Conservation (phyloP, 2,113 vertebrate species). For the Ciconia boyciana region DNA sequence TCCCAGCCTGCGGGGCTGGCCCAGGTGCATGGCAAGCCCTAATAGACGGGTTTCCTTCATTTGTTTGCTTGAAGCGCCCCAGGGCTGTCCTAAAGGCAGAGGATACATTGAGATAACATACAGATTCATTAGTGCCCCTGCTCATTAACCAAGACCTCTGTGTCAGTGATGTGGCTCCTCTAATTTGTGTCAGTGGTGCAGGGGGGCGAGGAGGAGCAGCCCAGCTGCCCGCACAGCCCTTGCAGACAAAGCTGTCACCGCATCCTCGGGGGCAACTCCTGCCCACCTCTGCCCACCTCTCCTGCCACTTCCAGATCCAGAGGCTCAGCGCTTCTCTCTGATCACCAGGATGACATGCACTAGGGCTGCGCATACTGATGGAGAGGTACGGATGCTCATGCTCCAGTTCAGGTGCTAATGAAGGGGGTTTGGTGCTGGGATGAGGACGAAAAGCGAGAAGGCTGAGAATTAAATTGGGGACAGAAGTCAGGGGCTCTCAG, state of each 20-base stretch:
- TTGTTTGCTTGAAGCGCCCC: not conserved
- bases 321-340: not conserved
- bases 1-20: not conserved
- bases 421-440: not conserved
- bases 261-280: not conserved
- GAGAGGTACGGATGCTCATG: not conserved
- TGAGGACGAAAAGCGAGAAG: not conserved
- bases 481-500: not conserved
- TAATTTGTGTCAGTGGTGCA: not conserved
- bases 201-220: not conserved
- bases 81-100: slow-evolving; percentile 20
- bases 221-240: not conserved
- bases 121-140: slow-evolving; percentile 13
- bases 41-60: not conserved
- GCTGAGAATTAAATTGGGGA: not conserved
- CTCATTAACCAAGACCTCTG: not conserved
- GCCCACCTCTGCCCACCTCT: not conserved
- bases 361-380: rapidly evolving
- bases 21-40: not conserved
- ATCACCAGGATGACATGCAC: rapidly evolving
- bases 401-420: too few relatives aligned
- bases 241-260: not conserved
- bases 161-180: not conserved
- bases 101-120: not conserved
- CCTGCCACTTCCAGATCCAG: not conserved